These are phyloP conservation scores for Tribolium castaneum DNA, from an alignment of 1,140 invertebrate species.

Conservation along the genomic window DNA sequence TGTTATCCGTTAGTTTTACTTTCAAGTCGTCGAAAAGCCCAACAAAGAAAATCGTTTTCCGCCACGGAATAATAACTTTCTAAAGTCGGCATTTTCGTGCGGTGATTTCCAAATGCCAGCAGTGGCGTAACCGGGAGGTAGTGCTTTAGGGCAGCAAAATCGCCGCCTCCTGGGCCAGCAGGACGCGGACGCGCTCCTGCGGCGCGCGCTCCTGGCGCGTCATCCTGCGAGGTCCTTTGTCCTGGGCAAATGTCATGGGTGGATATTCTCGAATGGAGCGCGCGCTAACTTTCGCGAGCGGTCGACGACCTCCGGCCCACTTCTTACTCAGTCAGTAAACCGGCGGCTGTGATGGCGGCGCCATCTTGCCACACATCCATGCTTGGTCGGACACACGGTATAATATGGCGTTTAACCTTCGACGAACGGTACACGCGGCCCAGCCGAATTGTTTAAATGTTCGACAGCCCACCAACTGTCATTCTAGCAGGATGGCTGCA, in stretches of 20 bases:
- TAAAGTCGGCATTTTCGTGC: too few species aligned
- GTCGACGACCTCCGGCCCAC: slow-evolving; percentile 48
- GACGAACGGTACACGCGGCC: slow-evolving; percentile 34
- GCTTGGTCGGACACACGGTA: slow-evolving; percentile 28
- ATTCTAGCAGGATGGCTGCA: background rate
- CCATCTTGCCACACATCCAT: slow-evolving; percentile 47
- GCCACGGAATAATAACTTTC: background rate
- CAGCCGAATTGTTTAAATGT: slow-evolving; percentile 11
- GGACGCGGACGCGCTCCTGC: background rate
- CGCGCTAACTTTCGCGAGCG: slow-evolving; percentile 48
- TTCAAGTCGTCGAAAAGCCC: background rate
- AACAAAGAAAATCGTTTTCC: background rate
- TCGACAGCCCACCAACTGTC: background rate
- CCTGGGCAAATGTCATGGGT: slow-evolving; percentile 45
- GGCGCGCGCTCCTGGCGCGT: background rate
- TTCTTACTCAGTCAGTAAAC: slow-evolving; percentile 52
- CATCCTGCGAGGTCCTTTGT: slow-evolving; percentile 2
- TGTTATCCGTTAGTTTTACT: background rate
- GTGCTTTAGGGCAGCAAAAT: background rate
- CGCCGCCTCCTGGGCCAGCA: too few species aligned
- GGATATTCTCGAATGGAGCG: slow-evolving; percentile 25
- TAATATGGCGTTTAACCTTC: slow-evolving; percentile 39
- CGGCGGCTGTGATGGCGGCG: slow-evolving; percentile 44
- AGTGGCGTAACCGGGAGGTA: background rate
- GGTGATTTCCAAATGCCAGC: background rate